These are phyloP conservation scores for Sebastes wilsoni DNA, from an alignment of 2,797 vertebrate species.

Conservation along the genomic window DNA sequence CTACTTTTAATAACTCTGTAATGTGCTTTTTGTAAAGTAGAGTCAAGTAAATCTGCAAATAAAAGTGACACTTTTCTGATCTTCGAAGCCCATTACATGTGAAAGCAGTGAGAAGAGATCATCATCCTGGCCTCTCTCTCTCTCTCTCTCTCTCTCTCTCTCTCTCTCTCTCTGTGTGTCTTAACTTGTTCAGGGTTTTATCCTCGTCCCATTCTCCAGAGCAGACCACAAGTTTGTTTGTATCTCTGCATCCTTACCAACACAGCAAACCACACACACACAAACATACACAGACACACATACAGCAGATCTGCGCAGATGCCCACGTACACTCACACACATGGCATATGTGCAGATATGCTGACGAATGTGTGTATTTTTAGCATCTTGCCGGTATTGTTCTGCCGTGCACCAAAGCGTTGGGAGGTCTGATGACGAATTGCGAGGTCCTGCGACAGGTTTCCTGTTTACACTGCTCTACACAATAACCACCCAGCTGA, in stretches of 20 bases:
- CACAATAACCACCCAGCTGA: conserved; percentile 69
- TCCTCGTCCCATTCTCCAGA: conserved; percentile 62
- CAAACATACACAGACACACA: conserved; percentile 2
- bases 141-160: background rate
- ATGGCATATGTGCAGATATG: background rate
- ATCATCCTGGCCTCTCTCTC: no score
- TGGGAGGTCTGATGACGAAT: conserved; percentile 70
- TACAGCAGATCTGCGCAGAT: conserved; percentile 2
- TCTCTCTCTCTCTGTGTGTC: conserved; percentile 11
- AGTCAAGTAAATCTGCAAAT: background rate
- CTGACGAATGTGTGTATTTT: conserved; percentile 58
- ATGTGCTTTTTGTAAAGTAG: background rate
- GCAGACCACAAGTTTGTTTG: conserved; percentile 68
- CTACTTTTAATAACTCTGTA: background rate
- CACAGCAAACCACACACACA: conserved; percentile 46
- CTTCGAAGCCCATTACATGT: conserved; percentile 1
- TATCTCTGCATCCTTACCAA: conserved; percentile 52
- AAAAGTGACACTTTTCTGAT: background rate
- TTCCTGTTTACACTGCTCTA: conserved; percentile 75
- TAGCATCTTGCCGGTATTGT: conserved; percentile 64
- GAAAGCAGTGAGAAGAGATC: background rate
- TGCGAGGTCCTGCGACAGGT: conserved; percentile 42
- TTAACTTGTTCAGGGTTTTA: conserved; percentile 57
- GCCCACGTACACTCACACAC: conserved; percentile 22
- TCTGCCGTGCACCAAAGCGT: conserved; percentile 45